phyloP scores from a whole-genome alignment of 1,140 invertebrate genomes.

The Atta cephalotes region DNA sequence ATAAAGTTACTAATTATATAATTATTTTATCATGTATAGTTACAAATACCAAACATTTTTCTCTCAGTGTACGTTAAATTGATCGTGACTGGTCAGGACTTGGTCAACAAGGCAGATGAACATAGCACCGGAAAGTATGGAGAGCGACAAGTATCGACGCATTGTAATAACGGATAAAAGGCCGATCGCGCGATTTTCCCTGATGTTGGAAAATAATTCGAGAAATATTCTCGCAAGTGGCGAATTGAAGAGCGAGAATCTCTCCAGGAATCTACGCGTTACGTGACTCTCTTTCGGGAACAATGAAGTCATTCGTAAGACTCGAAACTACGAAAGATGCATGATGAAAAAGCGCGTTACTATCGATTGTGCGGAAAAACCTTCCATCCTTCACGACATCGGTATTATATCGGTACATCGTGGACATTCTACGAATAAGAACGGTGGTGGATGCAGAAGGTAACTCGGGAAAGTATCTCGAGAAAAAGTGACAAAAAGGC shows the following conservation, averaged over 20 bases:
- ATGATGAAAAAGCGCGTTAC: not conserved
- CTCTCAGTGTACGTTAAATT: too few species aligned
- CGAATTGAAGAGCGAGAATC: constrained; percentile 17
- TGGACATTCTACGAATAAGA: constrained; percentile 79
- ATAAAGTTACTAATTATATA: too few species aligned
- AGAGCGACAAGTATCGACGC: constrained; percentile 1
- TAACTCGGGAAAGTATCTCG: not conserved
- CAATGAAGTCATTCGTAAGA: constrained; percentile 30
- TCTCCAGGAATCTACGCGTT: constrained; percentile 13
- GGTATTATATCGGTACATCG: not conserved
- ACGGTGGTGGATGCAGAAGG: constrained; percentile 67
- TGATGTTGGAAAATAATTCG: constrained; percentile 2
- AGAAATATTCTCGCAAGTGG: constrained; percentile 25
- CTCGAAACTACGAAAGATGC: constrained; percentile 5
- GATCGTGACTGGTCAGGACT: not conserved
- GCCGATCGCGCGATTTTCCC: constrained; percentile 15
- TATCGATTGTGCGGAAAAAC: not conserved
- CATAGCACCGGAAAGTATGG: constrained; percentile 10
- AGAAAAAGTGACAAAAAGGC: constrained; percentile 39
- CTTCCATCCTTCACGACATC: not conserved
- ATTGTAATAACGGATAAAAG: not conserved
- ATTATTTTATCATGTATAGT: too few species aligned
- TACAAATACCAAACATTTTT: too few species aligned
- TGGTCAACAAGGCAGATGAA: not conserved
- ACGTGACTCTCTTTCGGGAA: constrained; percentile 42